These are phyloP conservation scores for Drosophila ficusphila DNA, from an alignment of 1,140 invertebrate species.

Conservation along the genomic window DNA sequence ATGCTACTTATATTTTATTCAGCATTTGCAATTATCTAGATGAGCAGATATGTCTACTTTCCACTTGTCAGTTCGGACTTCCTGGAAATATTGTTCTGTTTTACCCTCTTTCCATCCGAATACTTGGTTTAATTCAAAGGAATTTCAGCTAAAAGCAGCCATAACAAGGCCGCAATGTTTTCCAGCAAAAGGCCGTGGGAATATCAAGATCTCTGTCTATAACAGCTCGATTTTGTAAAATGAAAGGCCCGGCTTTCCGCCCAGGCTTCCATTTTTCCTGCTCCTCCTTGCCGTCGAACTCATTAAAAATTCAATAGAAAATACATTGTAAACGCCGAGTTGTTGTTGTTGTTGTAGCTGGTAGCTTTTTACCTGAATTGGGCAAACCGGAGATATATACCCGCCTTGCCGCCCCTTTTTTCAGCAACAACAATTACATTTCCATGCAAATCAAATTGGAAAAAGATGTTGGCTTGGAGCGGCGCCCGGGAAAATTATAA, in stretches of 20 bases:
- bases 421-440: slow-evolving; percentile 65
- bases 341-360: slow-evolving; percentile 38
- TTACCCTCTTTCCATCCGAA: not conserved
- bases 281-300: slow-evolving; percentile 28
- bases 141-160: not conserved
- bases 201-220: slow-evolving; percentile 42
- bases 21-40: slow-evolving; percentile 10
- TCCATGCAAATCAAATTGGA: slow-evolving; percentile 80
- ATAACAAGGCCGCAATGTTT: slow-evolving; percentile 28
- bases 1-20: not conserved
- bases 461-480: slow-evolving; percentile 34
- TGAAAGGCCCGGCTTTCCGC: not conserved
- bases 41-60: not conserved
- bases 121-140: not conserved
- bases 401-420: not conserved
- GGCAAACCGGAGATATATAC: not conserved
- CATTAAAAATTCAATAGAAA: slow-evolving; percentile 82
- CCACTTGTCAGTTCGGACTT: slow-evolving; percentile 32
- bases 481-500: slow-evolving; percentile 57
- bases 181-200: not conserved
- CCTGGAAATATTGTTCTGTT: slow-evolving; percentile 15
- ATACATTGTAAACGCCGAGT: slow-evolving; percentile 60
- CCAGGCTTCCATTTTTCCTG: not conserved
- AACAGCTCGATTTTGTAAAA: slow-evolving; percentile 12
- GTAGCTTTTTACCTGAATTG: slow-evolving; percentile 5